A percentile compares a stretch with the other conserved stretches of the same genome.
Conservation (phyloP, 2,888 invertebrate species). For the Epinotia nisella region DNA sequence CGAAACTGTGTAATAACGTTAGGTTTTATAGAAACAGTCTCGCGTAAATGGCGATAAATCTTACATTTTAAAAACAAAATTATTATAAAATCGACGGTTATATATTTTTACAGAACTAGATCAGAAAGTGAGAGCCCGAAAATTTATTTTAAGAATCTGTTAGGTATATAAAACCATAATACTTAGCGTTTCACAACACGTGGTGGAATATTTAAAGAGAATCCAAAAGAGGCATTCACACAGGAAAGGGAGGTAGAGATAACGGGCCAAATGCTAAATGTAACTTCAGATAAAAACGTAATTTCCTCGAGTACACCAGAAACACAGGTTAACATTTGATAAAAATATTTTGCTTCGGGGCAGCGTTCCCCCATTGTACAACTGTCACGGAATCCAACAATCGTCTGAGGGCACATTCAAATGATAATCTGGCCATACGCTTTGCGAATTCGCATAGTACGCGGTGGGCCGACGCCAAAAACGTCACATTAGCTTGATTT, state of each 20-base stretch:
- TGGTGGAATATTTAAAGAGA: slow-evolving; percentile 48
- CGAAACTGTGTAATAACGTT: background rate
- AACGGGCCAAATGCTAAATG: slow-evolving; percentile 62
- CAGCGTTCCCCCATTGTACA: slow-evolving; percentile 71
- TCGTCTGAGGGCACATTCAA: slow-evolving; percentile 82
- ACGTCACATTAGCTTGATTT: slow-evolving; percentile 81
- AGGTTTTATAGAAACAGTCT: background rate
- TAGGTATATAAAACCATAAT: background rate
- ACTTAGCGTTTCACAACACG: slow-evolving; percentile 31
- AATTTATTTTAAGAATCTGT: background rate
- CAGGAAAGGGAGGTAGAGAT: slow-evolving; percentile 57
- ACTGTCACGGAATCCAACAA: slow-evolving; percentile 78
- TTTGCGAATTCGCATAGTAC: slow-evolving; percentile 68
- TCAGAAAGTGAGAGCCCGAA: background rate
- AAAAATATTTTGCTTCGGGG: slow-evolving; percentile 72
- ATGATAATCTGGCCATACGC: slow-evolving; percentile 82
- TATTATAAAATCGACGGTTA: background rate
- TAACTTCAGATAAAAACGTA: slow-evolving; percentile 72
- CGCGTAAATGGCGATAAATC: no score
- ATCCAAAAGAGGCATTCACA: slow-evolving; percentile 54
- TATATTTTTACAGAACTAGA: no score
- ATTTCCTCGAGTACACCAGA: slow-evolving; percentile 66
- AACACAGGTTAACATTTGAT: slow-evolving; percentile 67
- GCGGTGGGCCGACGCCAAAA: slow-evolving; percentile 65
- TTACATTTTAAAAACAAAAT: background rate